Evolutionary conservation across 2,113 vertebrate genomes (phyloP), one percentile per base, ranked within the genome.

Genomic region (Ciconia boyciana): DNA sequence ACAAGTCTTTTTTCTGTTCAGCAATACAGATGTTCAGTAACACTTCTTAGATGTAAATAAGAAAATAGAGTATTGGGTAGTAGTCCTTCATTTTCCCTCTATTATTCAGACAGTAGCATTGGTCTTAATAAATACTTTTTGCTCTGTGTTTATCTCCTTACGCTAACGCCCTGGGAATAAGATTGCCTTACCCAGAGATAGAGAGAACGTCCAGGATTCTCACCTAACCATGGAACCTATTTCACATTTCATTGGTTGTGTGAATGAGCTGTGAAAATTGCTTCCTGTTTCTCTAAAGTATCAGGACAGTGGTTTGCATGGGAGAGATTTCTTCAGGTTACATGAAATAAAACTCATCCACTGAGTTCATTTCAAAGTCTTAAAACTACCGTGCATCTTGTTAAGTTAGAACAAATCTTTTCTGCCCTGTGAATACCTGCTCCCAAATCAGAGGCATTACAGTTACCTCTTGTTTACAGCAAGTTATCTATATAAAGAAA

Each of bases 241-340:
- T 97, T 98, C 97, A 96, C 96, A 97, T 97, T 91, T 97, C 96
- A 95, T 70, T 94, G 92, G 72, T 82, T 96, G 88, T 0, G 17
- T 88, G 94, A 96, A 94, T 95, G 94, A 97, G 86, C 94, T 90
- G 51, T 92, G 94, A 97, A 96, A 96, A 95, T 97, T 83, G 83
- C 71, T 95, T 92, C 95, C 97, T 97, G 81, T 97, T 96, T 96
- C 90, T 96, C 94, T 92, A 46, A 96, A 91, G 88, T 75, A 81
- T 41, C 36, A 90, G 91, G 89, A 96, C 86, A 57, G 57, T 55
- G 39, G 69, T 83, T 96, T 83, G 48, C 34, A 88, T 88, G 64
- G 62, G 69, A 58, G 26, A 51, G 34, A 60, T 75, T 90, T 80
- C 58, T 54, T 48, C 91, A 74, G 51, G 68, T 87, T 90, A 77